Conservation (phyloP, 2,113 vertebrate species). For the Oriolus oriolus region DNA sequence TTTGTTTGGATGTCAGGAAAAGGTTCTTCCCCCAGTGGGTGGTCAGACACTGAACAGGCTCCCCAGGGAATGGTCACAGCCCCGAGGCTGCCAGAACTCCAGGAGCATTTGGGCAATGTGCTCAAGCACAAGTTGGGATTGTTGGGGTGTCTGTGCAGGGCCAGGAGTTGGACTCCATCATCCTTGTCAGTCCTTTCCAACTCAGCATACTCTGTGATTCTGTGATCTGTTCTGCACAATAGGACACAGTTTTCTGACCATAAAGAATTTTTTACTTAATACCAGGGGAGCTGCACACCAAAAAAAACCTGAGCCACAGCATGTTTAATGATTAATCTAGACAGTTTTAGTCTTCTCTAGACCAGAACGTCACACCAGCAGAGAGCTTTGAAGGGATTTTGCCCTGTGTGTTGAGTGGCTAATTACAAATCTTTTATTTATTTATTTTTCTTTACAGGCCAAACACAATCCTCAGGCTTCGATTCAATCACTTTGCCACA, state of each 20-base stretch:
- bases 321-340: background rate
- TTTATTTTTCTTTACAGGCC: slow-evolving; percentile 70
- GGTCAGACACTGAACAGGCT: background rate
- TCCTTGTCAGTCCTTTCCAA: background rate
- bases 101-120: rapidly evolving
- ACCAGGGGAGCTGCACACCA: background rate
- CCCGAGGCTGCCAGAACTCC: background rate
- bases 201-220: background rate
- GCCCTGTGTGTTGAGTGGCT: background rate
- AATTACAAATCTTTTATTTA: background rate
- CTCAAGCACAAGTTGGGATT: background rate
- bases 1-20: background rate
- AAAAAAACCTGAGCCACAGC: background rate
- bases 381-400: background rate
- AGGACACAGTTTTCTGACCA: background rate
- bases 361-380: background rate
- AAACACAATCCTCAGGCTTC: slow-evolving; percentile 87
- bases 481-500: slow-evolving; percentile 96
- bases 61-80: too few species aligned
- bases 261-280: background rate
- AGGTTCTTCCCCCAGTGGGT: too few species aligned
- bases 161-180: background rate
- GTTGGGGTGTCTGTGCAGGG: background rate
- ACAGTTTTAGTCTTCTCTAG: background rate
- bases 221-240: background rate